Evolutionary conservation across 2,888 invertebrate genomes (phyloP).

Genomic region (Diplazon laetatorius): DNA sequence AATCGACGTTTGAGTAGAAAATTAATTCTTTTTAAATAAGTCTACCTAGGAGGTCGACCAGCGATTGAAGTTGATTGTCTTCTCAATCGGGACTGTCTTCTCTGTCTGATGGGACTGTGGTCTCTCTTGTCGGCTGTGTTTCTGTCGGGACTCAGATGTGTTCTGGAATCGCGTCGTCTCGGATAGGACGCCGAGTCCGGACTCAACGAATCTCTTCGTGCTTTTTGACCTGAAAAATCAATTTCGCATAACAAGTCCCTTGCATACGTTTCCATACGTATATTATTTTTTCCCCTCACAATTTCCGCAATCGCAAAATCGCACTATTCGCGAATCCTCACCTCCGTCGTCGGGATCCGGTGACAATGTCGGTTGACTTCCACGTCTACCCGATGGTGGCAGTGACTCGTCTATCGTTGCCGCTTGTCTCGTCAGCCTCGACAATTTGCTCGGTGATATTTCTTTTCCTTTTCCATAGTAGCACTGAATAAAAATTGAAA

Average conservation of each 20-base stretch:
- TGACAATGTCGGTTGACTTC: slow-evolving; percentile 92
- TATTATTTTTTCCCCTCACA: neutral
- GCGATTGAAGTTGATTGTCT: slow-evolving; percentile 92
- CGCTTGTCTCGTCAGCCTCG: slow-evolving; percentile 92
- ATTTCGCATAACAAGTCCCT: neutral
- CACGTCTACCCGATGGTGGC: slow-evolving; percentile 89
- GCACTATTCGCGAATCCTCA: slow-evolving; percentile 41
- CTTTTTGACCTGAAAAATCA: slow-evolving; percentile 85
- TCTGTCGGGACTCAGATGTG: slow-evolving; percentile 91
- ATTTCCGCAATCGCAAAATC: neutral
- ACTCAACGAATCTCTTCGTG: slow-evolving; percentile 93
- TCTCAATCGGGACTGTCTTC: slow-evolving; percentile 86
- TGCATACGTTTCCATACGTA: neutral
- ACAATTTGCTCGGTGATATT: slow-evolving; percentile 83
- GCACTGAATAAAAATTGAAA: slow-evolving; percentile 76
- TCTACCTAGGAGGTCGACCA: slow-evolving; percentile 83
- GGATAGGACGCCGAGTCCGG: slow-evolving; percentile 92
- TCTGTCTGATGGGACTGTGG: slow-evolving; percentile 89
- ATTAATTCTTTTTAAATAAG: neutral
- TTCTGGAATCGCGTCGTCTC: slow-evolving; percentile 89
- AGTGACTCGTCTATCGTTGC: slow-evolving; percentile 94
- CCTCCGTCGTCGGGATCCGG: slow-evolving; percentile 88
- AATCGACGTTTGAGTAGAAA: too few species aligned
- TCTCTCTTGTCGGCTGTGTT: slow-evolving; percentile 87
- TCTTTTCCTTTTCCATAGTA: slow-evolving; percentile 79